Evolutionary conservation across 2,113 vertebrate genomes (phyloP).

Genomic region (Enhydra lutris): DNA sequence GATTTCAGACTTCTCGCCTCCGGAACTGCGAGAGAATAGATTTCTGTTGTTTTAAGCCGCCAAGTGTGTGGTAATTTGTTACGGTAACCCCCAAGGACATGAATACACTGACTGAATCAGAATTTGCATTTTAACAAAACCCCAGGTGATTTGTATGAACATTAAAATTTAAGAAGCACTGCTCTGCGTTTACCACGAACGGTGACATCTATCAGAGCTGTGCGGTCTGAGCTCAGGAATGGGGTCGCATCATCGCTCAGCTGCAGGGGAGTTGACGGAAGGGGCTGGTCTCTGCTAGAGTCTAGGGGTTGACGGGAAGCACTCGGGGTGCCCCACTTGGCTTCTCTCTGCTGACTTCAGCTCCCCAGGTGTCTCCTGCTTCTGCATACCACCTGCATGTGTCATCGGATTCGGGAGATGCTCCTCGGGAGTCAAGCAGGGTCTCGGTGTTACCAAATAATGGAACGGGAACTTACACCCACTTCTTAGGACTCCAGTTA

Average conservation of each 20-base stretch:
- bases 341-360: neutral
- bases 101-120: neutral
- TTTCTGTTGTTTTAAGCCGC: neutral
- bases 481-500: neutral
- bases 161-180: neutral
- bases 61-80: neutral
- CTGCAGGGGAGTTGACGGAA: neutral
- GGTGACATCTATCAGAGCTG: neutral
- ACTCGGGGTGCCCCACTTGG: neutral
- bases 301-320: neutral
- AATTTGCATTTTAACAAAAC: neutral
- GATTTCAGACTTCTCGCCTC: neutral
- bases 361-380: neutral
- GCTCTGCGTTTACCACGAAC: rapidly evolving
- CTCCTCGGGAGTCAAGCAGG: neutral
- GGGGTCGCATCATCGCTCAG: neutral
- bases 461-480: neutral
- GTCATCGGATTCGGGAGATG: neutral
- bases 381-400: neutral
- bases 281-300: neutral
- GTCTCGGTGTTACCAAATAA: neutral
- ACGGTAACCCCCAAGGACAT: neutral
- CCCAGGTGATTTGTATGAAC: neutral
- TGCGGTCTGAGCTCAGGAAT: neutral
- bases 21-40: neutral